These are phyloP conservation scores for Halcyon chelicuti DNA, from an alignment of 2,797 vertebrate species.

Conservation along the genomic window DNA sequence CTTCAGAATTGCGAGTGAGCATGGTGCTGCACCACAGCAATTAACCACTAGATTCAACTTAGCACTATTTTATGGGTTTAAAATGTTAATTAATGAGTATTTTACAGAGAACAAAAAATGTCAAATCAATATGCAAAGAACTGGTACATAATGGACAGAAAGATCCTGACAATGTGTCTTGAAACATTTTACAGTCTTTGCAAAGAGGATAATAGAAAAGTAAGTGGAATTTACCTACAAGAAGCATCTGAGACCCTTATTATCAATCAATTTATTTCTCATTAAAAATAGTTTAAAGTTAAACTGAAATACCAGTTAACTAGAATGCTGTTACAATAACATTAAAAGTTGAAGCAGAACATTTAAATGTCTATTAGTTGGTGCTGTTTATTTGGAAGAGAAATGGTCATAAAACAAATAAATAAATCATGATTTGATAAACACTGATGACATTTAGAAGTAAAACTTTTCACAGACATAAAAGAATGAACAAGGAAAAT, in stretches of 20 bases:
- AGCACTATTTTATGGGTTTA: not conserved
- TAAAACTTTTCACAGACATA: not conserved
- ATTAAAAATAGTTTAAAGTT: not conserved
- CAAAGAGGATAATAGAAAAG: not conserved
- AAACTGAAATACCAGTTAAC: not conserved
- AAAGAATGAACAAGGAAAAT: not conserved
- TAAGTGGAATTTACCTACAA: not conserved
- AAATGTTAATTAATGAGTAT: not conserved
- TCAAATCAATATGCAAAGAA: not conserved
- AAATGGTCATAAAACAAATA: not conserved
- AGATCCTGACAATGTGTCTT: accelerated
- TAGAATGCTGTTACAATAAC: not conserved
- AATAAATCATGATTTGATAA: not conserved
- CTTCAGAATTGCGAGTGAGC: not conserved
- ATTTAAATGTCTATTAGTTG: not conserved
- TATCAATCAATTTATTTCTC: not conserved
- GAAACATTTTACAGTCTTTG: not conserved
- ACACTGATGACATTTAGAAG: not conserved
- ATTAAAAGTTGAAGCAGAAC: not conserved
- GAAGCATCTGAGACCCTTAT: not conserved
- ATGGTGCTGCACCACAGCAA: not conserved
- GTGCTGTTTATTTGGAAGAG: not conserved
- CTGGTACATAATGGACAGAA: not conserved
- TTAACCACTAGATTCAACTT: not conserved
- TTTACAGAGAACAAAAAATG: not conserved